These are phyloP conservation scores for Sandelia bainsii DNA, from an alignment of 2,797 vertebrate species.

Conservation along the genomic window DNA sequence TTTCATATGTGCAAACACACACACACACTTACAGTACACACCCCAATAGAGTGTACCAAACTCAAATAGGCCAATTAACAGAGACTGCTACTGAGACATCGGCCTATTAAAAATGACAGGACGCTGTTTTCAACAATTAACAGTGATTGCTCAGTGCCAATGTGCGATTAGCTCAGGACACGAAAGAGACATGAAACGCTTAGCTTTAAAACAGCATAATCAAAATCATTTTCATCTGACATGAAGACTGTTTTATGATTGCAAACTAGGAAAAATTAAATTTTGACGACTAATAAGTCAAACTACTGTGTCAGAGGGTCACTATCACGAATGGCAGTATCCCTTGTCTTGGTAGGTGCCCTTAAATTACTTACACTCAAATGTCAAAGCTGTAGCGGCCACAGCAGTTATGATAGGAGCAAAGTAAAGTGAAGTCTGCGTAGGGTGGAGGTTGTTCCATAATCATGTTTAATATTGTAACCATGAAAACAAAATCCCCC, in stretches of 20 bases:
- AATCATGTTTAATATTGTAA: too few relatives aligned
- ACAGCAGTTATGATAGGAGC: background rate
- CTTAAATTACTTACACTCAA: too few relatives aligned
- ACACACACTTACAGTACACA: background rate
- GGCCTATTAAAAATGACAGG: conserved; percentile 45
- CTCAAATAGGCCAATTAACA: conserved; percentile 58
- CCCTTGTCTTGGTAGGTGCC: background rate
- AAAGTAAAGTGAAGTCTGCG: background rate
- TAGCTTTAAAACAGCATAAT: conserved; percentile 40
- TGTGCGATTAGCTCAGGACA: conserved; percentile 44
- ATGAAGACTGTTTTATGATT: background rate
- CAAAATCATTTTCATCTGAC: conserved; percentile 10
- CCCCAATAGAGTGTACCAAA: conserved; percentile 21
- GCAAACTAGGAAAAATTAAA: background rate
- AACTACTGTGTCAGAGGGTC: background rate
- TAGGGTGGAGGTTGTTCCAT: background rate
- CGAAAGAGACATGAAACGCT: conserved; percentile 12
- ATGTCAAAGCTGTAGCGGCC: background rate
- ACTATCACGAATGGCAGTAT: background rate
- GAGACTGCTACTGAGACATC: conserved; percentile 36
- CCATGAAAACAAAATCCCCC: too few relatives aligned
- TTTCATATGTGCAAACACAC: conserved; percentile 2
- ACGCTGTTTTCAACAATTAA: conserved; percentile 50
- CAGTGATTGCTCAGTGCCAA: conserved; percentile 44
- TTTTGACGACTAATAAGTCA: background rate